Percentiles rank a stretch among this genome's conserved stretches.
Conservation (phyloP, 2,888 invertebrate genomes). For the Thalpophila matura region DNA sequence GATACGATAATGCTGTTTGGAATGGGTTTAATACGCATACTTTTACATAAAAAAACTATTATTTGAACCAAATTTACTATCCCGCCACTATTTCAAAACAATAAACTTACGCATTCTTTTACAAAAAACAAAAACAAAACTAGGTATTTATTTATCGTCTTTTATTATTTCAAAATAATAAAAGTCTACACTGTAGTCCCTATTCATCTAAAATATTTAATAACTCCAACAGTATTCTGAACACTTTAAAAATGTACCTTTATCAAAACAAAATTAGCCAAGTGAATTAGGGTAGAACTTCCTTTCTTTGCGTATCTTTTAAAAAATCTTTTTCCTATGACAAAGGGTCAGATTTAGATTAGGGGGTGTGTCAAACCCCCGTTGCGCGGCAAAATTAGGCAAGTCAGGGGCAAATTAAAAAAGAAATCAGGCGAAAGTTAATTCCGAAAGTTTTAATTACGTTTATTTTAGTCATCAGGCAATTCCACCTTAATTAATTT, state of each 20-base stretch:
- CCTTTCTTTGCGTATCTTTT: constrained; percentile 61
- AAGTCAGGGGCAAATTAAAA: constrained; percentile 88
- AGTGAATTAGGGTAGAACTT: constrained; percentile 53
- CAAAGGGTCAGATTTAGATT: constrained; percentile 80
- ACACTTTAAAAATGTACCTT: constrained; percentile 57
- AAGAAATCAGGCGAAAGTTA: constrained; percentile 89
- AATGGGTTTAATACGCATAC: not conserved
- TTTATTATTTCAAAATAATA: too few relatives aligned
- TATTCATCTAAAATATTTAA: constrained; percentile 55
- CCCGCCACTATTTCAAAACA: not conserved
- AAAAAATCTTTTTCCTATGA: constrained; percentile 75
- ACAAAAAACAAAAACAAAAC: constrained; percentile 13
- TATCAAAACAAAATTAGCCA: constrained; percentile 61
- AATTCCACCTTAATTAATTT: constrained; percentile 84
- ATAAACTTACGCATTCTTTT: too few relatives aligned
- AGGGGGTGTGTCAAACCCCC: constrained; percentile 88
- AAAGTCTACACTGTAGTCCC: constrained; percentile 33
- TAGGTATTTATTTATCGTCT: too few relatives aligned
- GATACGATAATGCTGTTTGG: not conserved
- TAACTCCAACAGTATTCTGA: constrained; percentile 45
- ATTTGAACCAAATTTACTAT: too few relatives aligned
- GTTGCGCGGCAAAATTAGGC: constrained; percentile 85
- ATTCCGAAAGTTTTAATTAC: constrained; percentile 90
- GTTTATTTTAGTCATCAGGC: constrained; percentile 88
- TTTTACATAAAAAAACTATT: too few relatives aligned